Conservation (phyloP, 2,888 invertebrate genomes). For the Antheraea assamensis region DNA sequence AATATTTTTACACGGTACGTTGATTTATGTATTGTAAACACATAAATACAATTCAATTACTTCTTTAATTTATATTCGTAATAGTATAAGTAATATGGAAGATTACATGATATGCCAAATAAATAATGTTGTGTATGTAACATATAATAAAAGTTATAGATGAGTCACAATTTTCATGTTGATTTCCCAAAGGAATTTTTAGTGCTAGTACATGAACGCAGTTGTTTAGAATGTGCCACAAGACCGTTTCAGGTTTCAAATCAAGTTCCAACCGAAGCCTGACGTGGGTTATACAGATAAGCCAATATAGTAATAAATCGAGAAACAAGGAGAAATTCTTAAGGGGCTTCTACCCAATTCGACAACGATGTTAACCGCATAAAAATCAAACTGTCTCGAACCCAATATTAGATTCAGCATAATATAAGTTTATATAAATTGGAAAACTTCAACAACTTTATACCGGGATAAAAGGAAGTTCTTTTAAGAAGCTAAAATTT, state of each 20-base stretch:
- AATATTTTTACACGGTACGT: background rate
- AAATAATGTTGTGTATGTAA: background rate
- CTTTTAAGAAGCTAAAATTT: slow-evolving; percentile 35
- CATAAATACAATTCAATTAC: background rate
- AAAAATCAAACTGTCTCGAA: slow-evolving; percentile 40
- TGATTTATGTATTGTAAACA: background rate
- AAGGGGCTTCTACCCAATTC: slow-evolving; percentile 45
- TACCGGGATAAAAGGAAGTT: slow-evolving; percentile 15
- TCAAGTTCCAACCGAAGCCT: slow-evolving; percentile 52
- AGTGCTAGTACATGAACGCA: slow-evolving; percentile 50
- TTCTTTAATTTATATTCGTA: no score
- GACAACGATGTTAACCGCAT: slow-evolving; percentile 40
- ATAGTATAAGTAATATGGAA: no score
- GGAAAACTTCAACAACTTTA: slow-evolving; percentile 28
- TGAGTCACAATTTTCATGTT: slow-evolving; percentile 60
- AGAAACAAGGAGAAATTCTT: slow-evolving; percentile 59
- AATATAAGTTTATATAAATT: slow-evolving; percentile 40
- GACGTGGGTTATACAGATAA: slow-evolving; percentile 52
- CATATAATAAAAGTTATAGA: slow-evolving; percentile 40
- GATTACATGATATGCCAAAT: background rate
- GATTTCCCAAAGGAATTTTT: slow-evolving; percentile 62
- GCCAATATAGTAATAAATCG: slow-evolving; percentile 55
- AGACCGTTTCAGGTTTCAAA: slow-evolving; percentile 49
- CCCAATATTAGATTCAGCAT: slow-evolving; percentile 43
- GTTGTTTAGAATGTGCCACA: slow-evolving; percentile 59